phyloP scores from a whole-genome alignment of 1,140 invertebrate genomes.

The Ostrea denselamellosa region DNA sequence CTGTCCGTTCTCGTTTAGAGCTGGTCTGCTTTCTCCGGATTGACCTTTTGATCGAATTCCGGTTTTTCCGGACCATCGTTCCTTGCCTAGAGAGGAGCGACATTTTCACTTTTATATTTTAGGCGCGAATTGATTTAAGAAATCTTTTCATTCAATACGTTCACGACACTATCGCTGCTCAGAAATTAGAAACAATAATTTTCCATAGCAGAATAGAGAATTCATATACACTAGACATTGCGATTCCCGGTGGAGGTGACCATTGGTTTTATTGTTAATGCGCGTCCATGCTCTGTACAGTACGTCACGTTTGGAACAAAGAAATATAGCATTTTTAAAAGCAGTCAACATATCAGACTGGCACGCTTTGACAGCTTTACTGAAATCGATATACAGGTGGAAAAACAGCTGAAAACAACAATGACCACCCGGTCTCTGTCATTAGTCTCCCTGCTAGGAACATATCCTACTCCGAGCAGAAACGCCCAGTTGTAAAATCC shows the following conservation, averaged over 20 bases:
- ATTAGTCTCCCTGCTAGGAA: neutral
- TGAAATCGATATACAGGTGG: neutral
- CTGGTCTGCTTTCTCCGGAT: slow-evolving; percentile 23
- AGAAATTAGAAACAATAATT: neutral
- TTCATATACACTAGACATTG: neutral
- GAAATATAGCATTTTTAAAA: neutral
- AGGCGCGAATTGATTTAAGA: neutral
- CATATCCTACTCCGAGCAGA: too few species aligned
- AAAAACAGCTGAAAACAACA: neutral
- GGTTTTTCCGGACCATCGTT: slow-evolving; percentile 50
- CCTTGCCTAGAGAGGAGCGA: slow-evolving; percentile 49
- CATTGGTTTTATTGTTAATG: neutral
- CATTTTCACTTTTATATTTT: slow-evolving; percentile 26
- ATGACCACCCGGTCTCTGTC: neutral
- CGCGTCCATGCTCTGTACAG: neutral
- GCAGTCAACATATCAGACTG: neutral
- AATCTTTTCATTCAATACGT: neutral
- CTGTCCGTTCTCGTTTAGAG: slow-evolving; percentile 7
- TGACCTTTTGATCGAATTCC: slow-evolving; percentile 43
- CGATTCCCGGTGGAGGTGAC: neutral
- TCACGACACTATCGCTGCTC: neutral
- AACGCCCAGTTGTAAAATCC: too few species aligned
- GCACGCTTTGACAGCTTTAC: neutral
- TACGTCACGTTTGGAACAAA: neutral
- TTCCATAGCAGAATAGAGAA: neutral